phyloP scores from a whole-genome alignment of 2,113 vertebrate species.

The Chloropsis cyanopogon region DNA sequence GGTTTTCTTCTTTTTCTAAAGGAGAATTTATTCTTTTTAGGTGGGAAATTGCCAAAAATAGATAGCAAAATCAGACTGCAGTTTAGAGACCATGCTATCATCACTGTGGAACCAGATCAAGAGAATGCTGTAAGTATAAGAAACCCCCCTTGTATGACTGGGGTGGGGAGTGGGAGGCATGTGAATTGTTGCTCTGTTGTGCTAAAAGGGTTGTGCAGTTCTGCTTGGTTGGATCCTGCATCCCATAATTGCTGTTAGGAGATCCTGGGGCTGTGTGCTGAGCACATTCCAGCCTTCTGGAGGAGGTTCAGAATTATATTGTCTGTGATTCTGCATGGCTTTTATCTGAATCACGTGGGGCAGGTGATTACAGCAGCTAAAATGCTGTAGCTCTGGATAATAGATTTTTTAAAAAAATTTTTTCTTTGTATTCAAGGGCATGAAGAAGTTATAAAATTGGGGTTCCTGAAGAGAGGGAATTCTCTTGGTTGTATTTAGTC shows the following conservation, averaged over 20 bases:
- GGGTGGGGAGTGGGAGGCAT: accelerated
- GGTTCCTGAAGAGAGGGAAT: background rate
- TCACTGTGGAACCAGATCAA: constrained; percentile 79
- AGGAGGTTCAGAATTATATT: background rate
- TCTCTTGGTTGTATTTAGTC: background rate
- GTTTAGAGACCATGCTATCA: constrained; percentile 78
- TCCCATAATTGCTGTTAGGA: background rate
- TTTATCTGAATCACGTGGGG: background rate
- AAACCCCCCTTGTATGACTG: background rate
- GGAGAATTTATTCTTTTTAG: constrained; percentile 37
- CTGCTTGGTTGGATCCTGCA: background rate
- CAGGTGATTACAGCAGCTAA: background rate
- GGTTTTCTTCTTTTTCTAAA: background rate
- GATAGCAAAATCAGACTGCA: constrained; percentile 77
- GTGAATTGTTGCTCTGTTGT: background rate
- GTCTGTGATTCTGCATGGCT: background rate
- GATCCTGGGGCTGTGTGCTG: background rate
- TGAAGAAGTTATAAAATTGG: background rate
- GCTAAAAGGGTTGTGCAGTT: background rate
- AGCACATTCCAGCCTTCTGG: background rate
- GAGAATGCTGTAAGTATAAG: constrained; percentile 74
- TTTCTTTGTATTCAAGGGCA: background rate
- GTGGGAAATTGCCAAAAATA: constrained; percentile 76
- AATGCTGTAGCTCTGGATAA: background rate
- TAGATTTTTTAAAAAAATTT: background rate